phyloP scores from a whole-genome alignment of 2,113 vertebrate species.

The Tachysurus fulvidraco region DNA sequence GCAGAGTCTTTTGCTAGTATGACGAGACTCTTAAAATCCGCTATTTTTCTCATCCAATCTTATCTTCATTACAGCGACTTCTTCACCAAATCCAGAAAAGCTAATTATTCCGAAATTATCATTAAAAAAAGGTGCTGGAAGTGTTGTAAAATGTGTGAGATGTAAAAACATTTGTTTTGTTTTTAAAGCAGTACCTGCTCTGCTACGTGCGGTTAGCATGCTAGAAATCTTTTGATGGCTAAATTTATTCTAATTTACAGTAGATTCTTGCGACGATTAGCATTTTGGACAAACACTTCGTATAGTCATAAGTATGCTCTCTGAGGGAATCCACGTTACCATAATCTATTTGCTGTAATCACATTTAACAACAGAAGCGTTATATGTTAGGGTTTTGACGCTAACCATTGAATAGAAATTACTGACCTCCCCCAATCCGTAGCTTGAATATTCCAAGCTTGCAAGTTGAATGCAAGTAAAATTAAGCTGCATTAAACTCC shows the following conservation, averaged over 20 bases:
- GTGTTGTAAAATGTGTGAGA: no score
- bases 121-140: not conserved
- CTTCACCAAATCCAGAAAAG: not conserved
- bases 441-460: not conserved
- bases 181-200: not conserved
- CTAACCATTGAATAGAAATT: no score
- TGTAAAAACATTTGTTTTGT: not conserved
- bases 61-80: not conserved
- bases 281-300: not conserved
- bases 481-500: not conserved
- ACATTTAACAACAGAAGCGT: no score
- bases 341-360: no score
- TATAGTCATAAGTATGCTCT: not conserved
- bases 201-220: not conserved
- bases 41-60: not conserved
- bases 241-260: not conserved
- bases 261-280: not conserved
- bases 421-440: not conserved
- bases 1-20: not conserved
- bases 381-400: no score
- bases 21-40: not conserved
- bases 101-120: not conserved
- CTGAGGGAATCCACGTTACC: not conserved
- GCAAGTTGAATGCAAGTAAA: not conserved
- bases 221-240: not conserved